These are phyloP conservation scores for Sesamia nonagrioides DNA, from an alignment of 1,140 invertebrate species.

Conservation along the genomic window DNA sequence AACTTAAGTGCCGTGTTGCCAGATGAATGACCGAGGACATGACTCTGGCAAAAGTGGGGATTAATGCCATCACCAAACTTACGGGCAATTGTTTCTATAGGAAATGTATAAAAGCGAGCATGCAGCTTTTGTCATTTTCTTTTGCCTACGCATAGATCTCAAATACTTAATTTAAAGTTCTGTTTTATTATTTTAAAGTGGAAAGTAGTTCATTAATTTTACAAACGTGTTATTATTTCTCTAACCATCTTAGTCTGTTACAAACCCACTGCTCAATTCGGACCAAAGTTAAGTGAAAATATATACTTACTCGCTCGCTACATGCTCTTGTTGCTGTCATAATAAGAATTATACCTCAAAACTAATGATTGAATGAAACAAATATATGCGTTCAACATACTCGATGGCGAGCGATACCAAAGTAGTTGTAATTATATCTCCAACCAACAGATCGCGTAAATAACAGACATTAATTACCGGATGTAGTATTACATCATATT, in stretches of 20 bases:
- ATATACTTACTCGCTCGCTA: constrained; percentile 8
- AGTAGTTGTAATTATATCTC: neutral
- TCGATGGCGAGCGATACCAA: neutral
- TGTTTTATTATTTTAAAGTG: constrained; percentile 32
- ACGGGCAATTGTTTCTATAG: neutral
- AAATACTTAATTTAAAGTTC: constrained; percentile 31
- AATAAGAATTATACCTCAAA: constrained; percentile 39
- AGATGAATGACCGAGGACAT: neutral
- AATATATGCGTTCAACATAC: neutral
- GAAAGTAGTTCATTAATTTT: constrained; percentile 9
- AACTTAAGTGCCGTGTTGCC: neutral
- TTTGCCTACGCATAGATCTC: constrained; percentile 21
- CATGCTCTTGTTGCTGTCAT: constrained; percentile 10
- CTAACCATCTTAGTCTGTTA: neutral
- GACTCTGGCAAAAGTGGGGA: neutral
- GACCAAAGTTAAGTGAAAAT: constrained; percentile 45
- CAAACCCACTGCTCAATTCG: constrained; percentile 33
- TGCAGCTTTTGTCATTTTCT: constrained; percentile 29
- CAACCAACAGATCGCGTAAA: neutral
- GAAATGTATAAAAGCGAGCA: constrained; percentile 6
- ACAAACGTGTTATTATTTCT: constrained; percentile 22
- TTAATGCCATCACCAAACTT: neutral
- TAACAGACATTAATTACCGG: neutral
- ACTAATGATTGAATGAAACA: constrained; percentile 26
- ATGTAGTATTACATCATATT: too few species aligned